phyloP scores from a whole-genome alignment of 2,113 vertebrate species.

The Rhea americana region DNA sequence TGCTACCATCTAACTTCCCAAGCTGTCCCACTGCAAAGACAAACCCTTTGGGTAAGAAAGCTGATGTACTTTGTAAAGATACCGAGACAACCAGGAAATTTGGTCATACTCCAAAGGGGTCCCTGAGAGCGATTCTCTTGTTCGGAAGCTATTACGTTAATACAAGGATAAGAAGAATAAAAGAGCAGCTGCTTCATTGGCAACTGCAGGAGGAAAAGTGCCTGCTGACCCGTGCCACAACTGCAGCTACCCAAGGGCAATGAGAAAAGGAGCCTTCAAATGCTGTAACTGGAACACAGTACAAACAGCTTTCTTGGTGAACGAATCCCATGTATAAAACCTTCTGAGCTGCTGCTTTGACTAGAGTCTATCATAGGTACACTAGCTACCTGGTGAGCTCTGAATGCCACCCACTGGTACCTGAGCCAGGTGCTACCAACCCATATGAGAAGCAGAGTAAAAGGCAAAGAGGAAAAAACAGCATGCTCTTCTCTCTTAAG shows the following conservation, averaged over 20 bases:
- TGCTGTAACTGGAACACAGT: not conserved
- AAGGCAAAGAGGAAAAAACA: not conserved
- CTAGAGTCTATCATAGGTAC: not conserved
- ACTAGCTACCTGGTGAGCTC: not conserved
- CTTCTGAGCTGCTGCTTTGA: not conserved
- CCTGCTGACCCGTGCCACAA: not conserved
- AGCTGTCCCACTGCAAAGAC: not conserved
- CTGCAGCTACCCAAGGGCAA: not conserved
- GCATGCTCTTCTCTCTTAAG: not conserved
- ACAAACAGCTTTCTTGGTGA: rapidly evolving
- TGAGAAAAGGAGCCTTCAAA: not conserved
- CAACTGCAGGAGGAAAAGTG: not conserved
- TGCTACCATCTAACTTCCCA: not conserved
- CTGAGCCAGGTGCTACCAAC: not conserved
- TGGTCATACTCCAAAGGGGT: not conserved
- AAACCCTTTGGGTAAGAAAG: not conserved
- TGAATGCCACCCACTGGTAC: too few species aligned
- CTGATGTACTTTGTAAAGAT: not conserved
- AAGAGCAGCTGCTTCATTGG: not conserved
- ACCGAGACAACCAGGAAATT: not conserved
- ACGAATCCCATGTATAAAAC: not conserved
- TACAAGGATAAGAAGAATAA: not conserved
- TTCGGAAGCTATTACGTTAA: not conserved
- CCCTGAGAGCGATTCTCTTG: not conserved
- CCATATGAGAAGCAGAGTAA: not conserved